phyloP scores from a whole-genome alignment of 1,140 invertebrate genomes.

The Aphis gossypii region DNA sequence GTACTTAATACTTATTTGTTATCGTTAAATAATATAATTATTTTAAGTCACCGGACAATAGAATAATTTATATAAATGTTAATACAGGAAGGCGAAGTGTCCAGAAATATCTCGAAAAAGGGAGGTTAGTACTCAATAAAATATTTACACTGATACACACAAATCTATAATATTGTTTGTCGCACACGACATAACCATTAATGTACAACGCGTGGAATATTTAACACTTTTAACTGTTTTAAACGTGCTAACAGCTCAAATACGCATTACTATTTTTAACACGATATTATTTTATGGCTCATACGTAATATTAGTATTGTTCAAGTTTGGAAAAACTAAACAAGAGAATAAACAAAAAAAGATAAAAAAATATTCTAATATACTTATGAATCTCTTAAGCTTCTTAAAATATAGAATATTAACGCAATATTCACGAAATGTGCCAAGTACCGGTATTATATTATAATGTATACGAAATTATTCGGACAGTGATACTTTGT shows the following conservation, averaged over 20 bases:
- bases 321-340: neutral
- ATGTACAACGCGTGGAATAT: neutral
- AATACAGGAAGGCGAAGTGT: neutral
- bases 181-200: neutral
- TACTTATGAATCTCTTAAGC: neutral
- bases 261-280: constrained; percentile 24
- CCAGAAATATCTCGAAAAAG: neutral
- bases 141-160: neutral
- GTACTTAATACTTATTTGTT: neutral
- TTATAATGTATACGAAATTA: neutral
- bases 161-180: neutral
- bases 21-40: neutral
- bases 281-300: neutral
- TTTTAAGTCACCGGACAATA: neutral
- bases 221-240: neutral
- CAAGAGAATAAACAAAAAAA: neutral
- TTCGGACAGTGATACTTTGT: neutral
- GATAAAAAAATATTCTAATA: neutral
- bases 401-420: neutral
- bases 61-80: neutral
- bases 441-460: neutral
- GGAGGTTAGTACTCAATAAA: neutral
- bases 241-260: neutral
- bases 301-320: neutral
- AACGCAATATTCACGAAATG: neutral